These are phyloP conservation scores for Xestia ashworthii DNA, from an alignment of 2,888 invertebrate genomes.

Conservation along the genomic window DNA sequence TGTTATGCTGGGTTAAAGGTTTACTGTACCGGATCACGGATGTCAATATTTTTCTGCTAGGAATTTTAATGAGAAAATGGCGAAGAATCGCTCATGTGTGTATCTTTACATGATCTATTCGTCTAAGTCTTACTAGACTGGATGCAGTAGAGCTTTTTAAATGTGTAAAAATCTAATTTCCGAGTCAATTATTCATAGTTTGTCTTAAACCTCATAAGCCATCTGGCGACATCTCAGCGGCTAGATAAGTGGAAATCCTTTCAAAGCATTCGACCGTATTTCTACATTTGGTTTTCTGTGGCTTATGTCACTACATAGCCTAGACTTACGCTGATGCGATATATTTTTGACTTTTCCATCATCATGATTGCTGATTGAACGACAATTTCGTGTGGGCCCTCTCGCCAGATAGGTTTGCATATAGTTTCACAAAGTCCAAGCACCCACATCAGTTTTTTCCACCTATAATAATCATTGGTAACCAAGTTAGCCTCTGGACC, in stretches of 20 bases:
- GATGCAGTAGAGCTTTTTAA: not conserved
- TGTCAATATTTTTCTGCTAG: not conserved
- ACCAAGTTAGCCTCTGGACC: not conserved
- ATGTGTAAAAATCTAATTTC: too few relatives aligned
- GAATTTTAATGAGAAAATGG: not conserved
- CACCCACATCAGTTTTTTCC: not conserved
- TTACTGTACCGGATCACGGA: not conserved
- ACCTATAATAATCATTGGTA: not conserved
- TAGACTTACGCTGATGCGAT: not conserved
- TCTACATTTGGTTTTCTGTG: not conserved
- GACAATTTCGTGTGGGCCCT: not conserved
- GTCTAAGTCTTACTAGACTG: too few relatives aligned
- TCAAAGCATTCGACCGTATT: too few relatives aligned
- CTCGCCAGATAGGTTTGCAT: not conserved
- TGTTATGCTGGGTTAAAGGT: conserved; percentile 11
- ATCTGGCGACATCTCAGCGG: too few relatives aligned
- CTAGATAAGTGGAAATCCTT: too few relatives aligned
- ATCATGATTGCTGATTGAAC: not conserved
- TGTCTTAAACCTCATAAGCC: not conserved
- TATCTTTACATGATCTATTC: too few relatives aligned
- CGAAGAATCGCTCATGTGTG: too few relatives aligned
- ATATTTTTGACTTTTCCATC: not conserved
- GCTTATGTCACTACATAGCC: not conserved
- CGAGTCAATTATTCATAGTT: not conserved
- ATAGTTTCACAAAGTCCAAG: not conserved